phyloP scores from a whole-genome alignment of 1,140 invertebrate genomes.

The Pogonus chalceus region DNA sequence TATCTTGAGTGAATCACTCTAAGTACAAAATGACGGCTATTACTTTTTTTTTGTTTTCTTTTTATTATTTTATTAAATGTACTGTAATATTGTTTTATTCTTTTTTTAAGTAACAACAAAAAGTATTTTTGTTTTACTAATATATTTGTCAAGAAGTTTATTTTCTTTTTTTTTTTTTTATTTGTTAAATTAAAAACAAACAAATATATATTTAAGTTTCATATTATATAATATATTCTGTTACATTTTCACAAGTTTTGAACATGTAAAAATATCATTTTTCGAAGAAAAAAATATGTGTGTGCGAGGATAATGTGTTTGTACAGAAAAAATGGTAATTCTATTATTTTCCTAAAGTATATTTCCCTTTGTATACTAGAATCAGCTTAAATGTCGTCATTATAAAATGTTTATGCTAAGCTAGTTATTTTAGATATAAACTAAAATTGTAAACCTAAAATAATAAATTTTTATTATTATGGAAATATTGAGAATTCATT shows the following conservation, averaged over 20 bases:
- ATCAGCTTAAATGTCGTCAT: not conserved
- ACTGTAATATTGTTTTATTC: too few species aligned
- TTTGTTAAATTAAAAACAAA: too few species aligned
- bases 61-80: conserved; percentile 35
- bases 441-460: not conserved
- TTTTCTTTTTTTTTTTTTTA: conserved; percentile 37
- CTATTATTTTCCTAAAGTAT: conserved; percentile 6
- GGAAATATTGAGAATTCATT: too few species aligned
- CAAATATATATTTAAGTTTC: too few species aligned
- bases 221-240: too few species aligned
- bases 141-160: conserved; percentile 36
- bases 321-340: conserved; percentile 3
- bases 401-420: conserved; percentile 5
- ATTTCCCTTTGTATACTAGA: conserved; percentile 1
- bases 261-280: too few species aligned
- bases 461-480: conserved; percentile 6
- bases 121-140: conserved; percentile 34
- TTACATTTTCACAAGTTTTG: too few species aligned
- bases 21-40: conserved; percentile 6
- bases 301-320: not conserved
- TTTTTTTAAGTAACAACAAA: too few species aligned
- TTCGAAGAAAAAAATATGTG: not conserved
- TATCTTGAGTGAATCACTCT: not conserved
- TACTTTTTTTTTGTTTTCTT: not conserved
- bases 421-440: not conserved